Percentiles rank a stretch among this genome's conserved stretches.
These are phyloP conservation scores for Apis laboriosa DNA, from an alignment of 1,140 invertebrate genomes.

Conservation along the genomic window DNA sequence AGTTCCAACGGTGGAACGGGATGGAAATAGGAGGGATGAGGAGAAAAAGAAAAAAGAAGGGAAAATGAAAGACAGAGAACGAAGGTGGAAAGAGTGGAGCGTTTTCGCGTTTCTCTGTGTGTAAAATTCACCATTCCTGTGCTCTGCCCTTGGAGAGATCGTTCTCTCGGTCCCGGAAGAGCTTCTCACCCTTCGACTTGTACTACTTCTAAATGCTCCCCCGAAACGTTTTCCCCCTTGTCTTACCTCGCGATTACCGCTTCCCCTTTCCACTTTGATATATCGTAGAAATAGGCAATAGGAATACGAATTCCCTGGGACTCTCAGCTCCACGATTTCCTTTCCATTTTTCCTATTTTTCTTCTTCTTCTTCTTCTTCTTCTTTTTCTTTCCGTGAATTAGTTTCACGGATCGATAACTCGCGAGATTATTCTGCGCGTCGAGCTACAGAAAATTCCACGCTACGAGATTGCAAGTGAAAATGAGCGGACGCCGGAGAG, in stretches of 20 bases:
- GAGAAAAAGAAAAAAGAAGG: background rate
- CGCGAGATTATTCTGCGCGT: conserved; percentile 18
- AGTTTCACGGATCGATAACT: conserved; percentile 44
- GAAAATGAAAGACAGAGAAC: background rate
- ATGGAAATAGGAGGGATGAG: conserved; percentile 18
- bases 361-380: background rate
- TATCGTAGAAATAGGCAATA: conserved; percentile 49
- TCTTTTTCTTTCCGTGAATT: conserved; percentile 3
- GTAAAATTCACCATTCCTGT: conserved; percentile 25
- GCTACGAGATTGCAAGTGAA: background rate
- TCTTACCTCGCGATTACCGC: conserved; percentile 46
- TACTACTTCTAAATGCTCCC: conserved; percentile 49
- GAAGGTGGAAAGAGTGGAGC: conserved; percentile 6
- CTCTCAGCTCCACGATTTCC: background rate
- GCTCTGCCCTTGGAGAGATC: conserved; percentile 27
- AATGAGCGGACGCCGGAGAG: conserved; percentile 2
- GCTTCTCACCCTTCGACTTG: conserved; percentile 47
- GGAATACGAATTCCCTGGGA: conserved; percentile 39
- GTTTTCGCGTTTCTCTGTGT: conserved; percentile 27
- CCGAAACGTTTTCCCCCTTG: conserved; percentile 45
- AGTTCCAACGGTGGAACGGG: background rate
- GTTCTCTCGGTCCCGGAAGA: conserved; percentile 21
- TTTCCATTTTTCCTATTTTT: background rate
- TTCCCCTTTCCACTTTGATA: conserved; percentile 27
- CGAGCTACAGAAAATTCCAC: conserved; percentile 10